Conservation (phyloP, 2,888 invertebrate genomes). For the Drosophila neonasuta region DNA sequence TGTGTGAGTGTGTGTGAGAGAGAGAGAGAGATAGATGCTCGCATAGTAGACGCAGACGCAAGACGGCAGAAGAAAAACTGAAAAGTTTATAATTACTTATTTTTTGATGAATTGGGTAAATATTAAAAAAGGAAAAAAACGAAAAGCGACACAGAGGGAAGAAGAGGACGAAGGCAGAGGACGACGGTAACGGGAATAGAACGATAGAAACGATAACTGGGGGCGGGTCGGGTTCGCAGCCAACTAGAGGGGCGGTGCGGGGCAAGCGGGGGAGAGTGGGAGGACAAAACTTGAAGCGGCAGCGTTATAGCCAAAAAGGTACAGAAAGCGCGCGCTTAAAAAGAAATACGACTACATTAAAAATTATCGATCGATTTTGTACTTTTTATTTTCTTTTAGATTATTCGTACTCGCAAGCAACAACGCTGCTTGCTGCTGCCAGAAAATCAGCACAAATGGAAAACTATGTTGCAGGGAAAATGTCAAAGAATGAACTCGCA, state of each 20-base stretch:
- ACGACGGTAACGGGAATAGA: constrained; percentile 33
- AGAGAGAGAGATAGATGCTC: constrained; percentile 9
- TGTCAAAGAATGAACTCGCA: background rate
- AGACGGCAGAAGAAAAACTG: constrained; percentile 69
- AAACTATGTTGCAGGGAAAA: constrained; percentile 4
- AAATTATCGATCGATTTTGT: constrained; percentile 74
- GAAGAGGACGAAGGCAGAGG: background rate
- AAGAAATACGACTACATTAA: constrained; percentile 77
- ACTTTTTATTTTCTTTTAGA: constrained; percentile 17
- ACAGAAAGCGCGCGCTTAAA: constrained; percentile 59
- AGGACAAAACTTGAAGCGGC: constrained; percentile 37
- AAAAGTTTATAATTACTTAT: constrained; percentile 81
- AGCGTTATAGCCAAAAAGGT: constrained; percentile 60
- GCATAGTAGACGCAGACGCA: constrained; percentile 67
- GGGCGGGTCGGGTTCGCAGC: constrained; percentile 6
- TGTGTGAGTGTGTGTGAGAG: background rate
- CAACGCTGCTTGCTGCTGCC: constrained; percentile 8
- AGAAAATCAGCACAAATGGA: constrained; percentile 22
- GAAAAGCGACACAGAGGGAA: constrained; percentile 23
- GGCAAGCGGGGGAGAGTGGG: background rate
- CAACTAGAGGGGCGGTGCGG: background rate
- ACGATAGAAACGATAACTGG: constrained; percentile 52
- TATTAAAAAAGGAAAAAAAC: constrained; percentile 69
- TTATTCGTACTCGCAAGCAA: constrained; percentile 30
- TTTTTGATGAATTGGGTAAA: constrained; percentile 82